Evolutionary conservation across 2,113 vertebrate species (phyloP).

Genomic region (Thalassarche chlororhynchos): DNA sequence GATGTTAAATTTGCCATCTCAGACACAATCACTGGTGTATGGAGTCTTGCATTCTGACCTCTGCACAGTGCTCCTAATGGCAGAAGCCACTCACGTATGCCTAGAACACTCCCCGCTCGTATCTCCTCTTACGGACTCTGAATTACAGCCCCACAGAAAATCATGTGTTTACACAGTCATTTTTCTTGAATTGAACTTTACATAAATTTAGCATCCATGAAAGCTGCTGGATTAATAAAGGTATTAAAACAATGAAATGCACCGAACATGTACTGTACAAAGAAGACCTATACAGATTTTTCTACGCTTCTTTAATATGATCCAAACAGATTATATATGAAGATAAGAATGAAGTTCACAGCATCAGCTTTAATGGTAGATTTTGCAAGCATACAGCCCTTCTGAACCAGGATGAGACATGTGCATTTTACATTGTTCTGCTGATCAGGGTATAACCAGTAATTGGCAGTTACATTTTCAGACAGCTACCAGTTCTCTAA

Average conservation of each 20-base stretch:
- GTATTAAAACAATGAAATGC: background rate
- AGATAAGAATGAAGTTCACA: background rate
- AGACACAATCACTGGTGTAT: background rate
- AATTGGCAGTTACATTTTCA: background rate
- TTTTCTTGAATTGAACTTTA: background rate
- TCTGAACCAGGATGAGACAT: background rate
- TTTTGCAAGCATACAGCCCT: background rate
- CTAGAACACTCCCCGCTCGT: background rate
- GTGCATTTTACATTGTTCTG: background rate
- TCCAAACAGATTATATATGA: background rate
- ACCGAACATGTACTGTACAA: background rate
- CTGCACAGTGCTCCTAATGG: background rate
- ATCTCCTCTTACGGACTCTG: background rate
- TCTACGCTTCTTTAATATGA: background rate
- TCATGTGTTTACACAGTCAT: background rate
- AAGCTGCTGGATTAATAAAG: background rate
- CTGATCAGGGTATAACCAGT: background rate
- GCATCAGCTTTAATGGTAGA: background rate
- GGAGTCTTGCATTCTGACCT: background rate
- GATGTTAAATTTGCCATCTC: background rate
- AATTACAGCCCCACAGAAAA: background rate
- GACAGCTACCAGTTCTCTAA: background rate
- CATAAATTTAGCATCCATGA: background rate
- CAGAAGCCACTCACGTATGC: background rate
- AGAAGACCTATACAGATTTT: background rate